These are phyloP conservation scores for Notechis scutatus DNA, from an alignment of 2,113 vertebrate genomes.

Conservation along the genomic window DNA sequence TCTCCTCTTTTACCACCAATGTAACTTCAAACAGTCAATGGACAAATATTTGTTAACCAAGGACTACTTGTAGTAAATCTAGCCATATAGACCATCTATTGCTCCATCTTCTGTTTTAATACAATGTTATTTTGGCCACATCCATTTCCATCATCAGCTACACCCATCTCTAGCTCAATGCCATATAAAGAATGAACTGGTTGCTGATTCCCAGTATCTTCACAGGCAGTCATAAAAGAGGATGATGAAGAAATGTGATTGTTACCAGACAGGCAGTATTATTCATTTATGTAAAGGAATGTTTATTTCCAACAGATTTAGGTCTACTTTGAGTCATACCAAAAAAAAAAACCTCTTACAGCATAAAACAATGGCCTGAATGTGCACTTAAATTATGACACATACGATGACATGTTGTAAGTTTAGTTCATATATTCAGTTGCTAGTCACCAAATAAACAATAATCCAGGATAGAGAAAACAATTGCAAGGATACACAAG, in stretches of 20 bases:
- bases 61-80: not conserved
- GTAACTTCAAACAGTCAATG: not conserved
- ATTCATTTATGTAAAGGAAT: not conserved
- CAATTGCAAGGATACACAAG: not conserved
- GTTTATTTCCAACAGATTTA: not conserved
- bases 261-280: not conserved
- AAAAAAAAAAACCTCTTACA: not conserved
- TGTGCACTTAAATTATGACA: not conserved
- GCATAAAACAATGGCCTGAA: not conserved
- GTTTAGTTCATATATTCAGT: not conserved
- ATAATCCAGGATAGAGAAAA: not conserved
- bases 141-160: not conserved
- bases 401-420: too few relatives aligned
- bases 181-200: not conserved
- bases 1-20: not conserved
- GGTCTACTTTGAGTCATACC: not conserved
- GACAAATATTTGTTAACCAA: not conserved
- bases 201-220: not conserved
- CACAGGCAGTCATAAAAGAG: not conserved
- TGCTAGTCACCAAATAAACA: not conserved
- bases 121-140: not conserved
- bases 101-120: not conserved
- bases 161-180: not conserved
- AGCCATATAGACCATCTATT: not conserved
- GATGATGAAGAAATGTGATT: not conserved